phyloP scores from a whole-genome alignment of 2,797 vertebrate genomes.

The Uromys caudimaculatus region DNA sequence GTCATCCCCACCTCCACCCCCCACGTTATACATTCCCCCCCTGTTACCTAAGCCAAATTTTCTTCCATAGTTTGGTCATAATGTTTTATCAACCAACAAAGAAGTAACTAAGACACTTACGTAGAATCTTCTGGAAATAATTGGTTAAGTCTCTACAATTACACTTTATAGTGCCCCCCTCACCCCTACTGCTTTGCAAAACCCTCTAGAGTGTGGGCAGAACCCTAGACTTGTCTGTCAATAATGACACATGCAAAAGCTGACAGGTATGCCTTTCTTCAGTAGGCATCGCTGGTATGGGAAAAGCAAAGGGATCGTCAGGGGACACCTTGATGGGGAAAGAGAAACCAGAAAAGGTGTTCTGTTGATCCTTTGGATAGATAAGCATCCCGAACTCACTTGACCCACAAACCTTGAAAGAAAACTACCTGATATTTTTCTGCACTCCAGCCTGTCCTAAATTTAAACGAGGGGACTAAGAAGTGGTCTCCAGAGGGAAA shows the following conservation, averaged over 20 bases:
- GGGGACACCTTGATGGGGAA: not conserved
- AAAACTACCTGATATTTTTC: not conserved
- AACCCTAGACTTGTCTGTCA: not conserved
- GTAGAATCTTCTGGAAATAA: not conserved
- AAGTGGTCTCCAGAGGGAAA: not conserved
- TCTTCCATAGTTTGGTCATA: not conserved
- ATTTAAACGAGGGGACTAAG: not conserved
- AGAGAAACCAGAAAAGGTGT: not conserved
- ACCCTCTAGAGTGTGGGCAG: not conserved
- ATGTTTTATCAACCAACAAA: not conserved
- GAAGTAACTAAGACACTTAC: not conserved
- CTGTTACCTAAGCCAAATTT: not conserved
- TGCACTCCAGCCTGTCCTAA: not conserved
- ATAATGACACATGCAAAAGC: not conserved
- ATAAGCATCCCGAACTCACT: not conserved
- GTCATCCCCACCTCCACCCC: not conserved
- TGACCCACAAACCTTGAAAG: not conserved
- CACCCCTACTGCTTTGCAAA: not conserved
- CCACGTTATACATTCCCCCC: not conserved
- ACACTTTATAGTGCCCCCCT: not conserved
- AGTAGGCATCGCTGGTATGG: not conserved
- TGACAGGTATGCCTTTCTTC: not conserved
- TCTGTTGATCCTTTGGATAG: not conserved
- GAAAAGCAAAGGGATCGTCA: not conserved
- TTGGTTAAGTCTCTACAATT: not conserved